A percentile compares a stretch with the other conserved stretches of the same genome.
phyloP scores from a whole-genome alignment of 2,888 invertebrate species.

The Malthinus seriepunctatus region DNA sequence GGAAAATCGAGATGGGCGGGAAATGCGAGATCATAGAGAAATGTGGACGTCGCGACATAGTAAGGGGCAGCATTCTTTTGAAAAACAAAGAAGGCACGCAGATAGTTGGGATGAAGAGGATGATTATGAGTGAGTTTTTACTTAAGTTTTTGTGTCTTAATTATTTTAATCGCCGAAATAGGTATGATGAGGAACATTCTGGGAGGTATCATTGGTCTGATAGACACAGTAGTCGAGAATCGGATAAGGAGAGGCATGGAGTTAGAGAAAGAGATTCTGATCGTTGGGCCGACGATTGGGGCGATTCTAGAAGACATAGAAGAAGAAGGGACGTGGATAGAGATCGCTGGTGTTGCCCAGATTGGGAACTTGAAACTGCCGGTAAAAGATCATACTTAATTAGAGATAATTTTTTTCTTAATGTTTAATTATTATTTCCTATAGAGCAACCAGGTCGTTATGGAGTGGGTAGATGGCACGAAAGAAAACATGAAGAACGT shows the following conservation, averaged over 20 bases:
- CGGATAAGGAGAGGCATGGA: slow-evolving; percentile 42
- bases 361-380: slow-evolving; percentile 59
- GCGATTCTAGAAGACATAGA: slow-evolving; percentile 42
- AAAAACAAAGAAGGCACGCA: slow-evolving; percentile 53
- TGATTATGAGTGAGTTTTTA: slow-evolving; percentile 68
- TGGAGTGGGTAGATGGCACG: slow-evolving; percentile 40
- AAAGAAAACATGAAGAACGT: slow-evolving; percentile 54
- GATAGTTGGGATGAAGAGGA: slow-evolving; percentile 67
- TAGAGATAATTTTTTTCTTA: background rate
- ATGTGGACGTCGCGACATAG: slow-evolving; percentile 54
- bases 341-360: slow-evolving; percentile 55
- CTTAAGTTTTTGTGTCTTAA: background rate
- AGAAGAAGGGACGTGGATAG: slow-evolving; percentile 48
- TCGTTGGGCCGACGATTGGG: slow-evolving; percentile 46
- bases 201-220: slow-evolving; percentile 37
- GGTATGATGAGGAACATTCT: slow-evolving; percentile 51
- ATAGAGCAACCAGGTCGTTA: slow-evolving; percentile 45
- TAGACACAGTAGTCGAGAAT: slow-evolving; percentile 41
- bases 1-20: slow-evolving; percentile 42
- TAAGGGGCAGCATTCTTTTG: slow-evolving; percentile 50
- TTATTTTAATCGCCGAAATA: slow-evolving; percentile 22
- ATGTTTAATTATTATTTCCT: slow-evolving; percentile 2
- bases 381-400: slow-evolving; percentile 41
- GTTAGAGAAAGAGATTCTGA: slow-evolving; percentile 36
- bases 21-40: slow-evolving; percentile 54